phyloP scores from a whole-genome alignment of 1,140 invertebrate species.

The Sycophila sp. region DNA sequence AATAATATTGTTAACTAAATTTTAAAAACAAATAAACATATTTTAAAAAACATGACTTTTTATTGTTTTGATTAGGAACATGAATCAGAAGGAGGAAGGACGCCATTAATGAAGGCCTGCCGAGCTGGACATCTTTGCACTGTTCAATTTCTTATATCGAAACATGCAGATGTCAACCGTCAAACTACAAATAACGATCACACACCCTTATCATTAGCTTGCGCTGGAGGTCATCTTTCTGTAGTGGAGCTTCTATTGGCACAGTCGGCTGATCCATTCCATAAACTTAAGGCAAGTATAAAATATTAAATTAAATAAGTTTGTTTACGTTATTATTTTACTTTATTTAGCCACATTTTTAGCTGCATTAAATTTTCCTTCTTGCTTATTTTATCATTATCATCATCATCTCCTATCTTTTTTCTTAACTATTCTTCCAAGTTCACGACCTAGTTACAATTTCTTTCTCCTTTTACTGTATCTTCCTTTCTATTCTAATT shows the following conservation, averaged over 20 bases:
- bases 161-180: constrained; percentile 92
- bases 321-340: not conserved
- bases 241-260: constrained; percentile 92
- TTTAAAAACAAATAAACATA: too few species aligned
- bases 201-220: constrained; percentile 96
- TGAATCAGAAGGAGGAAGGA: constrained; percentile 92
- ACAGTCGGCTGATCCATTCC: constrained; percentile 92
- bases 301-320: constrained; percentile 2
- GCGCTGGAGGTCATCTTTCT: constrained; percentile 92
- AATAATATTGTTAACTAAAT: too few species aligned
- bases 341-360: not conserved
- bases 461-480: not conserved
- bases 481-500: not conserved
- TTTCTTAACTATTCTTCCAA: too few species aligned
- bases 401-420: too few species aligned
- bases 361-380: not conserved
- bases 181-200: constrained; percentile 98
- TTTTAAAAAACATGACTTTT: not conserved
- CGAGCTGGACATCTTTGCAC: constrained; percentile 98
- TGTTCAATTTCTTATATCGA: constrained; percentile 94
- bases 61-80: constrained; percentile 78
- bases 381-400: too few species aligned
- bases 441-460: too few species aligned
- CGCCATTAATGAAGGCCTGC: constrained; percentile 98
- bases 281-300: constrained; percentile 85